phyloP scores from a whole-genome alignment of 1,140 invertebrate genomes.

The Adelges cooleyi region DNA sequence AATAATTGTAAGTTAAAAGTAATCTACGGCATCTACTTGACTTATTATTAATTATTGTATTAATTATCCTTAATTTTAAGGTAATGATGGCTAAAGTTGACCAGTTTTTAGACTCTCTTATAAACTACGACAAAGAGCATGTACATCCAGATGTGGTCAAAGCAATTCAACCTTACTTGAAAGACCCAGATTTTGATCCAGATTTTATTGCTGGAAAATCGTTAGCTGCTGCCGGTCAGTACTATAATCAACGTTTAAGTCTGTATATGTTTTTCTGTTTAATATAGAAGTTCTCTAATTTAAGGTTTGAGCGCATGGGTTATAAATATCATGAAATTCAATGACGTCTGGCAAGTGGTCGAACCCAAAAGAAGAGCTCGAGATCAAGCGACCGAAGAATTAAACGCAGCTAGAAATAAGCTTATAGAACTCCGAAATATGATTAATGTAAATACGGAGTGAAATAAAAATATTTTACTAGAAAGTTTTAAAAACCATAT shows the following conservation, averaged over 20 bases:
- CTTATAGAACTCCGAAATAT: constrained; percentile 48
- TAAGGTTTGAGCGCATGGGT: constrained; percentile 78
- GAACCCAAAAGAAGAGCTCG: constrained; percentile 74
- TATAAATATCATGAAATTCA: constrained; percentile 83
- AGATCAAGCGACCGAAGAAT: constrained; percentile 68
- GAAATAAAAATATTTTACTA: not conserved
- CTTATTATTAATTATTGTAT: no score
- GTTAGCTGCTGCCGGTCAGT: constrained; percentile 66
- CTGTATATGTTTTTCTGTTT: not conserved
- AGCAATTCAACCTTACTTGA: constrained; percentile 45
- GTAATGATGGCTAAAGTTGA: constrained; percentile 72
- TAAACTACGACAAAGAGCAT: constrained; percentile 89
- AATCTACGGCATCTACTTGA: no score
- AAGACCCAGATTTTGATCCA: constrained; percentile 63
- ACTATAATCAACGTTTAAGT: not conserved
- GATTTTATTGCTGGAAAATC: constrained; percentile 78
- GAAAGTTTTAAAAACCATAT: not conserved
- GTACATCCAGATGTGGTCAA: constrained; percentile 81
- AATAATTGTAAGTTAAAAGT: no score
- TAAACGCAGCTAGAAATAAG: constrained; percentile 67
- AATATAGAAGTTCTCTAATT: constrained; percentile 5
- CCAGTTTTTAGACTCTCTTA: constrained; percentile 70
- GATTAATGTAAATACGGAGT: constrained; percentile 12
- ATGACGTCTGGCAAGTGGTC: constrained; percentile 83
- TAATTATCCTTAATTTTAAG: constrained; percentile 33